phyloP scores from a whole-genome alignment of 2,888 invertebrate species.

The Cephonodes hylas region DNA sequence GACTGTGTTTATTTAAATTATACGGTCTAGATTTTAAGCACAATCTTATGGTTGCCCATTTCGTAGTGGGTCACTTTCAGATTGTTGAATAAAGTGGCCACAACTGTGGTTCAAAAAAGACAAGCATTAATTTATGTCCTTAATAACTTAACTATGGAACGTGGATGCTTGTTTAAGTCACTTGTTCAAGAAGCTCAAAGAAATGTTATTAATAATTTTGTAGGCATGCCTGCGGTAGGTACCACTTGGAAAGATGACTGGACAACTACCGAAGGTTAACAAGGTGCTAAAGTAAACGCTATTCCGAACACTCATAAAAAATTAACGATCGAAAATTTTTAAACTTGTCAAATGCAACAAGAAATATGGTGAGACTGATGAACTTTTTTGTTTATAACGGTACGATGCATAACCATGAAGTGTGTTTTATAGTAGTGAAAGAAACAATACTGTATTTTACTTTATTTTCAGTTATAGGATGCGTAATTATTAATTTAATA shows the following conservation, averaged over 20 bases:
- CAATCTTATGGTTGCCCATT: too few species aligned
- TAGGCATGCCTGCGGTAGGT: slow-evolving; percentile 65
- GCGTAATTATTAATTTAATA: too few species aligned
- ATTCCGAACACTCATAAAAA: slow-evolving; percentile 63
- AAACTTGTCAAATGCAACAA: slow-evolving; percentile 47
- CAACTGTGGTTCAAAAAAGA: neutral
- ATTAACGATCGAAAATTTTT: slow-evolving; percentile 43
- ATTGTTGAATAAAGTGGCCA: neutral
- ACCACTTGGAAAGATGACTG: slow-evolving; percentile 44
- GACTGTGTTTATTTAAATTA: neutral
- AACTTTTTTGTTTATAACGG: slow-evolving; percentile 17
- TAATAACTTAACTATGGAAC: slow-evolving; percentile 15
- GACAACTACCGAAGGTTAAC: slow-evolving; percentile 65
- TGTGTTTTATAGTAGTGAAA: too few species aligned
- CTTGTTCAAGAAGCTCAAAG: slow-evolving; percentile 18
- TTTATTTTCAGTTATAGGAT: too few species aligned
- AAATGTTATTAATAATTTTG: slow-evolving; percentile 26
- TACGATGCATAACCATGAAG: too few species aligned
- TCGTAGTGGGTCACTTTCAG: neutral
- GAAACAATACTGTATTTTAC: too few species aligned
- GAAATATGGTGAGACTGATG: slow-evolving; percentile 32
- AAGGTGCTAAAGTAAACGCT: slow-evolving; percentile 72
- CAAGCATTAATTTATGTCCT: slow-evolving; percentile 8
- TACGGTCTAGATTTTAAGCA: neutral
- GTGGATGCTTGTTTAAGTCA: slow-evolving; percentile 3